Evolutionary conservation across 1,140 invertebrate species (phyloP).

Genomic region (Ceratoteleas bidentatus): DNA sequence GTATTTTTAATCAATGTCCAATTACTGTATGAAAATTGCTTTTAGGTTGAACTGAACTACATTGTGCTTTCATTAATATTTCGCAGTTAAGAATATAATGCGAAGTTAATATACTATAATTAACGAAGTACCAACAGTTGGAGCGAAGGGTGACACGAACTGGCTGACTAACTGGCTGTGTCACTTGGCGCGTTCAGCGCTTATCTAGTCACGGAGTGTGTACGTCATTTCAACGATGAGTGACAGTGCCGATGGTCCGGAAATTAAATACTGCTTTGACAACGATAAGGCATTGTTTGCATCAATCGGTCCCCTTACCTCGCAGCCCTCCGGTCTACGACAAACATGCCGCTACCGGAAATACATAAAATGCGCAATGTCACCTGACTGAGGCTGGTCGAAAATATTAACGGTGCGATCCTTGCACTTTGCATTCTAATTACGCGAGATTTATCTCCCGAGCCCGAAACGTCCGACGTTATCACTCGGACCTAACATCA

Average conservation of each 20-base stretch:
- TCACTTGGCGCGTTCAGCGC: constrained; percentile 48
- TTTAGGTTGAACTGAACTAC: constrained; percentile 27
- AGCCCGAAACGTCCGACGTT: neutral
- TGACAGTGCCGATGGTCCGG: constrained; percentile 66
- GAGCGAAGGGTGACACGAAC: constrained; percentile 41
- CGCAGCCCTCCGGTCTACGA: neutral
- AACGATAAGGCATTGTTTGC: constrained; percentile 60
- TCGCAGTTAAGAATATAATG: constrained; percentile 28
- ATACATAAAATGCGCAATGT: constrained; percentile 5
- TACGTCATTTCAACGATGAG: constrained; percentile 53
- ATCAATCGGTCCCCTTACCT: constrained; percentile 39
- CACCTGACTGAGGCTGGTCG: neutral
- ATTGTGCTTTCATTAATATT: constrained; percentile 37
- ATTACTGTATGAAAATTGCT: constrained; percentile 19
- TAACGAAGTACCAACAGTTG: constrained; percentile 39
- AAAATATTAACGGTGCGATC: neutral
- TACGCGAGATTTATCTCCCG: constrained; percentile 4
- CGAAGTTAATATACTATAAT: constrained; percentile 45
- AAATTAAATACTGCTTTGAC: constrained; percentile 73
- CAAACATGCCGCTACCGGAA: constrained; percentile 18
- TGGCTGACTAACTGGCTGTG: constrained; percentile 51
- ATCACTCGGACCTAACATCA: neutral
- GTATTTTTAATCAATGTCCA: constrained; percentile 24
- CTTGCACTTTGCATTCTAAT: constrained; percentile 4
- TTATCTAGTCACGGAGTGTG: constrained; percentile 50